Conservation (phyloP, 2,113 vertebrate genomes). For the Hemiscyllium ocellatum region DNA sequence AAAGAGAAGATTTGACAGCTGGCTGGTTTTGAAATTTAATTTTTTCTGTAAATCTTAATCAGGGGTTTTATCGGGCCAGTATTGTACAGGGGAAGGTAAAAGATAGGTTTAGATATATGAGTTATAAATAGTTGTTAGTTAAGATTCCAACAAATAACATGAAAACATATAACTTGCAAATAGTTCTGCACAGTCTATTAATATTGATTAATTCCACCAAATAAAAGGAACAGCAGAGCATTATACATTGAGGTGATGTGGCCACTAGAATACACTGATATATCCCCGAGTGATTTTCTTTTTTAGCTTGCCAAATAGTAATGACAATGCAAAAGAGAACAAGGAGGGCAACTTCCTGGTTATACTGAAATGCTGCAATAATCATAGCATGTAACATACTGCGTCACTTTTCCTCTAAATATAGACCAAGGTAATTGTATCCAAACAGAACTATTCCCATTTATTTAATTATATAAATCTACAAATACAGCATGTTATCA, state of each 20-base stretch:
- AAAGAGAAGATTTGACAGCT: too few species aligned
- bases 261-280: neutral
- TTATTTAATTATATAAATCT: neutral
- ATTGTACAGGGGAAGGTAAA: too few species aligned
- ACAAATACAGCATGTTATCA: neutral
- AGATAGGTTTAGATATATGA: too few species aligned
- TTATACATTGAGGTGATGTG: neutral
- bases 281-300: neutral
- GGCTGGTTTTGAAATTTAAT: too few species aligned
- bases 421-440: neutral
- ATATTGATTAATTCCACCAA: neutral
- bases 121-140: too few species aligned
- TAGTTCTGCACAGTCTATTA: neutral
- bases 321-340: neutral
- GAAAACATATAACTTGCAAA: neutral
- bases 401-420: neutral
- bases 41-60: too few species aligned
- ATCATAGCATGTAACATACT: neutral
- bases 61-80: too few species aligned
- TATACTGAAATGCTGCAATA: too few species aligned
- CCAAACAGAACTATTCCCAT: neutral
- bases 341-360: neutral
- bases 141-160: neutral
- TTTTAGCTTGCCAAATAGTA: neutral
- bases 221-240: neutral